Percentiles rank a stretch among this genome's conserved stretches.
These are phyloP conservation scores for Forpus xanthops DNA, from an alignment of 2,797 vertebrate species.

Conservation along the genomic window DNA sequence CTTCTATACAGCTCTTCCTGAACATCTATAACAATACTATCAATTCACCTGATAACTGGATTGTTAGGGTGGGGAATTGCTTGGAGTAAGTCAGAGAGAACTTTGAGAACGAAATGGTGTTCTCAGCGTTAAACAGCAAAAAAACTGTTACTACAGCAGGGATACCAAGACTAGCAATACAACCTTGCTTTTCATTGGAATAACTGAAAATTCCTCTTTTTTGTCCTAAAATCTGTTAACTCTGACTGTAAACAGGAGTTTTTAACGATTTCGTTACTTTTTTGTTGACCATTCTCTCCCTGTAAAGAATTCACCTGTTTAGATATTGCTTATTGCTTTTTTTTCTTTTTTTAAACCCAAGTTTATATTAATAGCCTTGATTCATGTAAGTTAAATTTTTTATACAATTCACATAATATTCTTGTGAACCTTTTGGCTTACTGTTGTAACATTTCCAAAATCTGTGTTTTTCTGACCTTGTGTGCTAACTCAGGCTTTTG, in stretches of 20 bases:
- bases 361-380: background rate
- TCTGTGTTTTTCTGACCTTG: constrained; percentile 68
- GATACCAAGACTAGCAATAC: background rate
- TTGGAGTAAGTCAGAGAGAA: background rate
- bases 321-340: background rate
- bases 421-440: constrained; percentile 41
- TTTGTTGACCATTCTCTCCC: background rate
- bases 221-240: background rate
- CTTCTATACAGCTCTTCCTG: background rate
- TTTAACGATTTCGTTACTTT: background rate
- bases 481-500: constrained; percentile 62
- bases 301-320: background rate
- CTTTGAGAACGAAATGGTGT: background rate
- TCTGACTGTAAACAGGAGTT: background rate
- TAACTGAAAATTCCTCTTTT: background rate
- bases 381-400: background rate
- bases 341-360: background rate
- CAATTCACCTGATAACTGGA: background rate
- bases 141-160: background rate
- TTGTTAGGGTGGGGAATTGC: background rate
- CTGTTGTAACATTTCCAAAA: constrained; percentile 67
- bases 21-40: background rate
- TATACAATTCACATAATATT: background rate
- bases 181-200: background rate
- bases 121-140: background rate